Base-by-base conservation (phyloP, 2,113 vertebrate genomes). In the Sialia sialis region DNA sequence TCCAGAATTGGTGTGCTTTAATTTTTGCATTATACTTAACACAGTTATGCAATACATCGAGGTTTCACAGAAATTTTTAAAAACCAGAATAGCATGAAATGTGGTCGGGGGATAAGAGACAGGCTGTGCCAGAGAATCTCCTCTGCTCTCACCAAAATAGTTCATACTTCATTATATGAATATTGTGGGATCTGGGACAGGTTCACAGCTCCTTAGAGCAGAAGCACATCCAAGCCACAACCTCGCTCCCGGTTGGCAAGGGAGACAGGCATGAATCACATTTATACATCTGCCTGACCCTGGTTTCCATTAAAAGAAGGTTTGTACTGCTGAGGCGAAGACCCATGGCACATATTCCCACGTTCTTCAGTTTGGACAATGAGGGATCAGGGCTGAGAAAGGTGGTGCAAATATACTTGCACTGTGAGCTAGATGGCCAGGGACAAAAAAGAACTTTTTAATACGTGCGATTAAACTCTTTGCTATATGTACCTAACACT, bases 1-100 rank as follows among this genome's bases (percentile, higher is more conserved):
- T 93, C 69, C 66, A 38, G 44, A 94, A 91, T 67, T 87, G 15
- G 27, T 9, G 8, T 49, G 43, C 39, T 66, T 95, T 93, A 83
- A 86, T 86, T 94, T 94, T 95, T 97, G 82, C 88, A 81, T 91
- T 93, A 67, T 76, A 73, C 62, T 95, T 91, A 94, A 69, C 79
- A 84, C 51, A 76, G 68, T 59, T 48, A 89, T 41, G 56, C 62
- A 68, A 51, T 54, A 64, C 18, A 23, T 4, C 83, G 75, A 81
- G 59, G 49, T 84, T 75, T 94, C 64, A 83, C 66, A 86, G 91
- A 96, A 84, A 11, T 21, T 66, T 89, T 86, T 73, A 86, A 55
- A 91, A 96, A 59, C 5, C 44, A 66, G 63, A 82, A 64, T 32
- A 68, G 39, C 38, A 62, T 89, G 66, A 92, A 87, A 87, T 77